Evolutionary conservation across 2,797 vertebrate genomes (phyloP).

Genomic region (Phoxinus dragarum): DNA sequence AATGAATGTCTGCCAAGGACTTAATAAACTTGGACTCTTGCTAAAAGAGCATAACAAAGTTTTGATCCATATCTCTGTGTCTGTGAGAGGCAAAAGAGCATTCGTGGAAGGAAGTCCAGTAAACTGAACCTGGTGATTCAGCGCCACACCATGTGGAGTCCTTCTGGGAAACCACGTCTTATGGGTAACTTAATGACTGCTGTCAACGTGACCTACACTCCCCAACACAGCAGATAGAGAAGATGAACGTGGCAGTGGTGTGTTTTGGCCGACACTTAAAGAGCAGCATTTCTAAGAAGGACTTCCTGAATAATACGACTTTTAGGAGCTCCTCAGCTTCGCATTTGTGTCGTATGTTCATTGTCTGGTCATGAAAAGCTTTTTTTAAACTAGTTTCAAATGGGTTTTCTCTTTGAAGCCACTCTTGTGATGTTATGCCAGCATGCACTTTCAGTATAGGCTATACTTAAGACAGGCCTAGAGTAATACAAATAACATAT

Average conservation of each 20-base stretch:
- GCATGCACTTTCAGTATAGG: neutral
- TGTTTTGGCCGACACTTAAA: slow-evolving; percentile 38
- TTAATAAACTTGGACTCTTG: neutral
- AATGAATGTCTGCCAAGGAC: neutral
- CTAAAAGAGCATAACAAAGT: neutral
- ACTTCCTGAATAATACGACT: slow-evolving; percentile 25
- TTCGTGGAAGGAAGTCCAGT: slow-evolving; percentile 54
- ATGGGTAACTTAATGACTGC: slow-evolving; percentile 46
- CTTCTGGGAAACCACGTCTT: slow-evolving; percentile 55
- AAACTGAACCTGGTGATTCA: slow-evolving; percentile 57
- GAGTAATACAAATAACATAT: neutral
- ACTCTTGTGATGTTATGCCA: neutral
- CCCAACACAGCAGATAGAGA: slow-evolving; percentile 21
- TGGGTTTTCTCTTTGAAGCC: neutral
- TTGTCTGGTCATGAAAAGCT: slow-evolving; percentile 7
- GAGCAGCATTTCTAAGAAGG: slow-evolving; percentile 25
- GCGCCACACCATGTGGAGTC: slow-evolving; percentile 52
- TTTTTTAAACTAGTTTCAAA: neutral
- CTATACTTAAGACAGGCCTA: neutral
- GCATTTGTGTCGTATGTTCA: neutral
- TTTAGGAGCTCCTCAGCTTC: neutral
- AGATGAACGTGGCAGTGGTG: slow-evolving; percentile 30
- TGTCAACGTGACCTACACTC: slow-evolving; percentile 20
- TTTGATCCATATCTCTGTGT: slow-evolving; percentile 8
- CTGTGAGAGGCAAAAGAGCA: slow-evolving; percentile 12